Percentiles rank a stretch among this genome's conserved stretches.
Conservation (phyloP, 1,140 invertebrate genomes). For the Diabrotica virgifera region DNA sequence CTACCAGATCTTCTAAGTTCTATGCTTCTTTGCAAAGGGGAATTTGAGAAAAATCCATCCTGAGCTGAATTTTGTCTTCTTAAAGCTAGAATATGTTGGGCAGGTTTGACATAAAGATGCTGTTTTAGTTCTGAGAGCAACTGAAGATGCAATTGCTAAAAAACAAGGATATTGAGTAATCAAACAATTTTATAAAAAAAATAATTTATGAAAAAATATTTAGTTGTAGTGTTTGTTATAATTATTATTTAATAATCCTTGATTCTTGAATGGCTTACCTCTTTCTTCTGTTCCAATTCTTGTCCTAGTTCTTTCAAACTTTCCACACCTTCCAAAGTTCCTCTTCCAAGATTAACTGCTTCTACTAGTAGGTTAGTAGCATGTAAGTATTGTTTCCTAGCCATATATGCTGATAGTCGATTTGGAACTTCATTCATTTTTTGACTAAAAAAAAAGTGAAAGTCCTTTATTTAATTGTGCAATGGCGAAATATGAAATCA, state of each 20-base stretch:
- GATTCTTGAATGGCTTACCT: conserved; percentile 47
- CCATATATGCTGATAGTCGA: conserved; percentile 66
- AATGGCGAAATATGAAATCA: too few species aligned
- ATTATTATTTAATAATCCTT: background rate
- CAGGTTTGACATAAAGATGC: conserved; percentile 71
- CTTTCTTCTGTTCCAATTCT: conserved; percentile 70
- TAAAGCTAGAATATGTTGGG: conserved; percentile 55
- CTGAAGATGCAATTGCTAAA: conserved; percentile 64
- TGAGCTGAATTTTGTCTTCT: conserved; percentile 61
- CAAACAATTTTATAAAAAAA: conserved; percentile 6
- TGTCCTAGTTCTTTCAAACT: conserved; percentile 73
- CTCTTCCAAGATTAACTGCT: conserved; percentile 65
- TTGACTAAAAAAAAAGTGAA: conserved; percentile 57
- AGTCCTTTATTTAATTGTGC: too few species aligned
- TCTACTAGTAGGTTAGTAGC: conserved; percentile 79
- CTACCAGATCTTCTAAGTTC: conserved; percentile 54
- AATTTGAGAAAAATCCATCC: conserved; percentile 47
- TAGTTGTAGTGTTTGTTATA: background rate
- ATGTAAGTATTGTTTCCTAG: conserved; percentile 79
- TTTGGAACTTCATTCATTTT: conserved; percentile 76
- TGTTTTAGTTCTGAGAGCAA: conserved; percentile 70
- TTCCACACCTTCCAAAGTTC: conserved; percentile 72
- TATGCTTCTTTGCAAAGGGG: conserved; percentile 55
- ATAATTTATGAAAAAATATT: background rate
- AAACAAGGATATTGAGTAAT: conserved; percentile 24